These are phyloP conservation scores for Dipodomys stephensi DNA, from an alignment of 2,113 vertebrate genomes.

Conservation along the genomic window DNA sequence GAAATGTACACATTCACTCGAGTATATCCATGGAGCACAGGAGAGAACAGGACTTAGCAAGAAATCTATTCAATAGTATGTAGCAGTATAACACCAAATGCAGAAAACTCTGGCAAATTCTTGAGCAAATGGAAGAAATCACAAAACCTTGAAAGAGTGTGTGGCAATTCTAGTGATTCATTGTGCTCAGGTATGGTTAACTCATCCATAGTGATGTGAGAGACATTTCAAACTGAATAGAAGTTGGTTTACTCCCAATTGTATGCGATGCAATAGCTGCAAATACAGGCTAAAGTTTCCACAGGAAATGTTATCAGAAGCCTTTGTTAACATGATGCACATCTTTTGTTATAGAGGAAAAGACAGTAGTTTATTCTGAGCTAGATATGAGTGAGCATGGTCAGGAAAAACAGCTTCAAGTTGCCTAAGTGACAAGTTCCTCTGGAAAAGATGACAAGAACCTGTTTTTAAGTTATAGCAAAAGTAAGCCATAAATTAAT, in stretches of 20 bases:
- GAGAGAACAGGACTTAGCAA: neutral
- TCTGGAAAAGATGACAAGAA: too few relatives aligned
- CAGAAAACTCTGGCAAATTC: neutral
- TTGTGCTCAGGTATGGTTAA: neutral
- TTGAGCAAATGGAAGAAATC: neutral
- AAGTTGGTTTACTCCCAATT: neutral
- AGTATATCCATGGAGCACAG: fast-evolving
- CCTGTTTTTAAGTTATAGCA: too few relatives aligned
- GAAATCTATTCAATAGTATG: neutral
- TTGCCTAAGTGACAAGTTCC: too few relatives aligned
- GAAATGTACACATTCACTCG: neutral
- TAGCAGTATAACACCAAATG: neutral
- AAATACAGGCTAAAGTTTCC: neutral
- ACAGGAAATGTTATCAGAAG: neutral
- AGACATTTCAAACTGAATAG: neutral
- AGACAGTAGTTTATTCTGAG: too few relatives aligned
- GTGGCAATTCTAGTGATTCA: neutral
- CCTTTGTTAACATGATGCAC: too few relatives aligned
- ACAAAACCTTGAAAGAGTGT: neutral
- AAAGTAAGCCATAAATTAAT: too few relatives aligned
- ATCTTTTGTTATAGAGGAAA: too few relatives aligned
- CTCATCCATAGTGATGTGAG: neutral
- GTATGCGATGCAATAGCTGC: neutral
- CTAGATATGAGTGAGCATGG: too few relatives aligned
- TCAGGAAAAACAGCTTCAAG: too few relatives aligned